Conservation (phyloP, 2,797 vertebrate species). For the Takifugu rubripes region DNA sequence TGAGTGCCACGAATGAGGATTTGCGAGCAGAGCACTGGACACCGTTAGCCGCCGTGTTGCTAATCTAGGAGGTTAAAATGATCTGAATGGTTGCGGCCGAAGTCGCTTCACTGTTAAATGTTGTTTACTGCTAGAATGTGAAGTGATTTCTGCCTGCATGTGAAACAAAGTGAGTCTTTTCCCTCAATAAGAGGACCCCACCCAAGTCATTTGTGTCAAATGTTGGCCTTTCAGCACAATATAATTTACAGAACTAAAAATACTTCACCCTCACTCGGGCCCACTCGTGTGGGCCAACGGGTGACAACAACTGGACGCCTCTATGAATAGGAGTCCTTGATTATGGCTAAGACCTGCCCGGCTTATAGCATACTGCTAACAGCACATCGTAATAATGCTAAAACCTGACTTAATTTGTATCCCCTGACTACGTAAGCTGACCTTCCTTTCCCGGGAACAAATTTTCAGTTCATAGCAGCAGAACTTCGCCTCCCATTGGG, state of each 20-base stretch:
- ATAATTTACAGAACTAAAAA: slow-evolving; percentile 70
- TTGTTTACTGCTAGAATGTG: too few species aligned
- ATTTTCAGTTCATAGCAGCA: slow-evolving; percentile 27
- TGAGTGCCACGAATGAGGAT: too few species aligned
- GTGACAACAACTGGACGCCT: slow-evolving; percentile 70
- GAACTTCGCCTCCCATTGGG: slow-evolving; percentile 7
- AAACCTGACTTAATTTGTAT: slow-evolving; percentile 19
- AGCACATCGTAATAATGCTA: slow-evolving; percentile 36
- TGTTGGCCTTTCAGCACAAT: slow-evolving; percentile 61
- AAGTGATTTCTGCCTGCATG: too few species aligned
- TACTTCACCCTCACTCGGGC: slow-evolving; percentile 59
- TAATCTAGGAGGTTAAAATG: too few species aligned
- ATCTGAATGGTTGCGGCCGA: too few species aligned
- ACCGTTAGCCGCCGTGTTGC: too few species aligned
- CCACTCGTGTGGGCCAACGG: slow-evolving; percentile 41
- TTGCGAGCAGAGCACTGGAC: too few species aligned
- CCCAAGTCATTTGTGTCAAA: slow-evolving; percentile 34
- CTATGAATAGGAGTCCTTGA: slow-evolving; percentile 67
- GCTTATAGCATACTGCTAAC: slow-evolving; percentile 32
- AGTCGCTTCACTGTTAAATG: too few species aligned
- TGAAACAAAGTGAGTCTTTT: slow-evolving; percentile 1
- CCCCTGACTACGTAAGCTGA: slow-evolving; percentile 15
- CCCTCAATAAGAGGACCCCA: slow-evolving; percentile 1
- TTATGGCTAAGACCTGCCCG: slow-evolving; percentile 39
- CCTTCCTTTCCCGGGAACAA: not conserved